Base-by-base conservation (phyloP, 2,797 vertebrate species). In the Myiothlypis chrysogaster region DNA sequence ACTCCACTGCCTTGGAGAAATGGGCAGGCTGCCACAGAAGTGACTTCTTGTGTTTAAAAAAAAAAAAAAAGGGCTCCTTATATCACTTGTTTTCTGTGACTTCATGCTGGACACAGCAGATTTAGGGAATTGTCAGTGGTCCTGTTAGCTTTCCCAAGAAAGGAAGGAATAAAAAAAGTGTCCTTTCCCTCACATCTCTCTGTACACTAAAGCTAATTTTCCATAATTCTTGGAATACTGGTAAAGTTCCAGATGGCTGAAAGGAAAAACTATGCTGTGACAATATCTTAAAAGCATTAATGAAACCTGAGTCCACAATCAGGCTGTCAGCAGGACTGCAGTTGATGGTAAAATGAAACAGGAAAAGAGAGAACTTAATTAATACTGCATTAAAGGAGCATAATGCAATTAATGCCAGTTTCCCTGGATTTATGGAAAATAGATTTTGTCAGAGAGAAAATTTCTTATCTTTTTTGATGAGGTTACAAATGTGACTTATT, bases 331-430 rank as follows among this genome's bases (percentile, higher is more conserved):
- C 56, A 84, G 71, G 30, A 71, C 49, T 90, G 35, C 22, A 81
- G 50, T 61, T 59, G 10, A 3, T 55, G 14, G 55, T 69, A 65
- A 91, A 93, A 86, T 0, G 27, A 76, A 93, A 77, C 34, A 56
- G 44, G 56, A 84, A 72, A 84, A 92, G 66, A 87, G 50, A 82
- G 83, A 73, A 89, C 64, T 90, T 89, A 82, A 88, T 95, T 94
- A 95, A 93, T 93, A 77, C 23, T 63, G 4, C 57, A 93, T 96
- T 95, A 90, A 87, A 87, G 60, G 5, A 60, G 7, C 53, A 77
- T 90, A 94, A 95, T 68, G 41, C 18, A 92, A 95, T 95, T 93
- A 97, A 95, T 77, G 78, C 14, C 64, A 89, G 43, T 89, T 46
- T 23, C 18, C 8, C 39, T 90, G 64, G 64, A 80, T 92, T 93